Conservation (phyloP, 2,797 vertebrate species). For the Liparis tanakae region DNA sequence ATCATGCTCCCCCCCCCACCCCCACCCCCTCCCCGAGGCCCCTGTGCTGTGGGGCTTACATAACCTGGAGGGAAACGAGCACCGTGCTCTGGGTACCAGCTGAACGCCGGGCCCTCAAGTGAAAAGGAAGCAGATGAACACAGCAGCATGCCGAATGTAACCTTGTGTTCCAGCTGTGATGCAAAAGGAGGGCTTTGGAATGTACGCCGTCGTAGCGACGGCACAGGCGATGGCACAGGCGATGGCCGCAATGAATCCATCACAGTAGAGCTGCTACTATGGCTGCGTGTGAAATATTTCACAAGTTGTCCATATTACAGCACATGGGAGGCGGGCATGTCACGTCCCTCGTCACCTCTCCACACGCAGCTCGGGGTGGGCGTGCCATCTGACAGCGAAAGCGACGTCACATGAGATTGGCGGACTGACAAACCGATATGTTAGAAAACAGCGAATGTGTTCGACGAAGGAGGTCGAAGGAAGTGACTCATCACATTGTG, state of each 20-base stretch:
- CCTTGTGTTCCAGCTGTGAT: not conserved
- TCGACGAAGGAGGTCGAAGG: conserved; percentile 40
- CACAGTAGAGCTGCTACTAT: not conserved
- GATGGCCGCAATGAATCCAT: conserved; percentile 5
- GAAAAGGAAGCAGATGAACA: conserved; percentile 31
- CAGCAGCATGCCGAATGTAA: conserved; percentile 1
- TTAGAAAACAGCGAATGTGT: conserved; percentile 34
- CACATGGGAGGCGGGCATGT: conserved; percentile 6
- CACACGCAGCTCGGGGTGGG: not conserved
- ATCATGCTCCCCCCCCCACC: conserved; percentile 46
- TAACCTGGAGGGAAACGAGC: conserved; percentile 59
- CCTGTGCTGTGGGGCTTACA: conserved; percentile 55
- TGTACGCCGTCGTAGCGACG: not conserved
- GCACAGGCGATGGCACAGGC: conserved; percentile 3
- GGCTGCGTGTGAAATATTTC: not conserved
- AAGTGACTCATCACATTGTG: conserved; percentile 44
- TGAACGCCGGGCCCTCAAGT: conserved; percentile 47
- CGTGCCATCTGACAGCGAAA: conserved; percentile 26
- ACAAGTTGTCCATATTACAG: not conserved
- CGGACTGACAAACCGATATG: conserved; percentile 26
- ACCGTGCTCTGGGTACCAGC: conserved; percentile 37
- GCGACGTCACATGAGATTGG: conserved; percentile 23
- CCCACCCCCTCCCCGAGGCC: conserved; percentile 45
- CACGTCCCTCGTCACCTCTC: not conserved
- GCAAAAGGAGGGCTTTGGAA: conserved; percentile 3